These are phyloP conservation scores for Alectoris magna DNA, from an alignment of 2,797 vertebrate species.

Conservation along the genomic window DNA sequence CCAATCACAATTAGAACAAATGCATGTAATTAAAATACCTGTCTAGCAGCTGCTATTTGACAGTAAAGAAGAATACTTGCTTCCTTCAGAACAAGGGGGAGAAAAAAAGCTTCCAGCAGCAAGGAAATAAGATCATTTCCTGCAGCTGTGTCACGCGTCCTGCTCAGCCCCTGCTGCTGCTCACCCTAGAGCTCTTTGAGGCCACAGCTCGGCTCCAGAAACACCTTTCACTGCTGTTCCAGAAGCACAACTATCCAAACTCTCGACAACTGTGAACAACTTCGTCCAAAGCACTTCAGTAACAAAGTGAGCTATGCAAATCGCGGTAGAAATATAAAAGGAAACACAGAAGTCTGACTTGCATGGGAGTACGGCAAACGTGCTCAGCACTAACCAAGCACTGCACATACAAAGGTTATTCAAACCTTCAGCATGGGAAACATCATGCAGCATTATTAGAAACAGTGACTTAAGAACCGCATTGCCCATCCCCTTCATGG, in stretches of 20 bases:
- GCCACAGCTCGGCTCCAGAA: background rate
- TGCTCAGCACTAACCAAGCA: background rate
- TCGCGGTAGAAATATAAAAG: background rate
- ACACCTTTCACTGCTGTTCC: background rate
- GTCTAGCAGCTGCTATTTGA: background rate
- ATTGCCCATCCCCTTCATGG: background rate
- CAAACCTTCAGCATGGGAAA: background rate
- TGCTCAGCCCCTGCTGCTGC: background rate
- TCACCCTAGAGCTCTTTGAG: background rate
- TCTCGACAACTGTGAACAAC: background rate
- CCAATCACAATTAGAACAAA: background rate
- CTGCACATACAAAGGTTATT: background rate
- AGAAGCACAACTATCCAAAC: background rate
- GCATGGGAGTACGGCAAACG: background rate
- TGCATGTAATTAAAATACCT: background rate
- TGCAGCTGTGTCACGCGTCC: background rate
- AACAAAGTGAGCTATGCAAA: background rate
- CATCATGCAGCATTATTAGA: background rate
- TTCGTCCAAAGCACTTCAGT: background rate
- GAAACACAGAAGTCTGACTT: accelerated
- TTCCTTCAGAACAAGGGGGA: background rate
- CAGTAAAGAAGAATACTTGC: background rate
- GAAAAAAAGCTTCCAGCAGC: background rate
- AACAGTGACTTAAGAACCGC: background rate
- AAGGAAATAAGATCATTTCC: slow-evolving; percentile 2